Evolutionary conservation across 2,888 invertebrate species (phyloP).

Genomic region (Parnassius smintheus): DNA sequence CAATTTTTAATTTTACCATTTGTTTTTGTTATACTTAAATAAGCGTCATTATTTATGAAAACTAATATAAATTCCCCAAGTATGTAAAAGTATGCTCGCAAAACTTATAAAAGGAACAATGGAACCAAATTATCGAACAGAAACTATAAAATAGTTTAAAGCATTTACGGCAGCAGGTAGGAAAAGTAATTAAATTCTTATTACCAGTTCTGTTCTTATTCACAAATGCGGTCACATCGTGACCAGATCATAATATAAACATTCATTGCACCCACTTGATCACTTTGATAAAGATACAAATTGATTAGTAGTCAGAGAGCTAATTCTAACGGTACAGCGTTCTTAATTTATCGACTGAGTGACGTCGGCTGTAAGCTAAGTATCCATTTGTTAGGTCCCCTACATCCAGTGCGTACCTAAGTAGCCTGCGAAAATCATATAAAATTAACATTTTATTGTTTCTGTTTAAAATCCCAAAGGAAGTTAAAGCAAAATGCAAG

Average conservation of each 20-base stretch:
- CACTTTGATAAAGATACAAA: constrained; percentile 55
- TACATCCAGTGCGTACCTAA: constrained; percentile 28
- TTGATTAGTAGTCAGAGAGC: constrained; percentile 49
- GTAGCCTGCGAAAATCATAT: constrained; percentile 29
- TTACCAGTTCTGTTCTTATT: constrained; percentile 43
- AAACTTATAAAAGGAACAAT: constrained; percentile 1
- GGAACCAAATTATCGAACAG: constrained; percentile 11
- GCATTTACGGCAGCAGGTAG: constrained; percentile 23
- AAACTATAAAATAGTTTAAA: constrained; percentile 10
- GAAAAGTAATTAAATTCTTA: constrained; percentile 30
- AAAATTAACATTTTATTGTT: constrained; percentile 36
- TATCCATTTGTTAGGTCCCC: constrained; percentile 13
- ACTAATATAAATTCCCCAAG: too few relatives aligned
- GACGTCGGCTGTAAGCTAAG: constrained; percentile 34
- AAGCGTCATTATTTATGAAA: too few relatives aligned
- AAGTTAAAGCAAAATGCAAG: too few relatives aligned
- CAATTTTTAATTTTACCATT: too few relatives aligned
- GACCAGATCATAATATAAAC: constrained; percentile 58
- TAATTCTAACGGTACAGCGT: constrained; percentile 37
- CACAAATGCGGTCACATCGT: constrained; percentile 61
- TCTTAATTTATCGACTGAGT: constrained; percentile 53
- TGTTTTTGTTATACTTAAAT: too few relatives aligned
- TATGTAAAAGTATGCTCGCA: constrained; percentile 8
- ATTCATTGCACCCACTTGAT: constrained; percentile 34
- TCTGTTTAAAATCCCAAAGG: constrained; percentile 15